A percentile compares a stretch with the other conserved stretches of the same genome.
phyloP scores from a whole-genome alignment of 1,140 invertebrate species.

The Drosophila sulfurigaster region DNA sequence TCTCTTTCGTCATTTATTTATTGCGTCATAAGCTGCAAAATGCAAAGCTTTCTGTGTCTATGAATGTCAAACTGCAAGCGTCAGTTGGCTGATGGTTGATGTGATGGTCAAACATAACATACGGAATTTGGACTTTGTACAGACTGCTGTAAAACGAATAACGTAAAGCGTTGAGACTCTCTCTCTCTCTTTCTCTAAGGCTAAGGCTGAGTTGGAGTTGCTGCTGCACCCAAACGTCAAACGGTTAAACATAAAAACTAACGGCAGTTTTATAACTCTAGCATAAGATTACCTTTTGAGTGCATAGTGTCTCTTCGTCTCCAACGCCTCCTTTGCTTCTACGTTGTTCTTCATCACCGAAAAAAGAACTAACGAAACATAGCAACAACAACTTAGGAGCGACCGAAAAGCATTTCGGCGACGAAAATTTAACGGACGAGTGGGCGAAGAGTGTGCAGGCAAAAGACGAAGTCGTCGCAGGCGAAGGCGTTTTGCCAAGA shows the following conservation, averaged over 20 bases:
- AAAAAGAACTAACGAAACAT: constrained; percentile 25
- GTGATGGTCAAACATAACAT: constrained; percentile 45
- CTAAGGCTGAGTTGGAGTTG: constrained; percentile 27
- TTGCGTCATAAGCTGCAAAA: constrained; percentile 52
- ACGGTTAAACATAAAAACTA: constrained; percentile 81
- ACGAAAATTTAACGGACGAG: constrained; percentile 51
- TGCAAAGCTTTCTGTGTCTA: constrained; percentile 21
- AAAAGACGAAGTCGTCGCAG: constrained; percentile 44
- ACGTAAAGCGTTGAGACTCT: constrained; percentile 9
- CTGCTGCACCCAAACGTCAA: constrained; percentile 75
- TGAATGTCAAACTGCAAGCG: constrained; percentile 53
- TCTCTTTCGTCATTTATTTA: constrained; percentile 34
- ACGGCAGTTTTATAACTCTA: constrained; percentile 80
- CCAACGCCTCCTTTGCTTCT: neutral
- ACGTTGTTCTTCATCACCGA: constrained; percentile 40
- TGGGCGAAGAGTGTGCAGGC: constrained; percentile 50
- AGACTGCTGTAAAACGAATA: constrained; percentile 51
- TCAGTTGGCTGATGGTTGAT: constrained; percentile 42
- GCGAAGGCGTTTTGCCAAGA: constrained; percentile 58
- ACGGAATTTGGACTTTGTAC: constrained; percentile 62
- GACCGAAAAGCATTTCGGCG: constrained; percentile 54
- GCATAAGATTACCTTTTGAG: constrained; percentile 77
- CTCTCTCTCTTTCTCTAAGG: constrained; percentile 12
- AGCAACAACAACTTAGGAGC: constrained; percentile 43
- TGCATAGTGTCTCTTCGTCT: constrained; percentile 41